Percentiles rank a stretch among this genome's conserved stretches.
These are phyloP conservation scores for Muscidifurax raptorellus DNA, from an alignment of 1,140 invertebrate genomes.

Conservation along the genomic window DNA sequence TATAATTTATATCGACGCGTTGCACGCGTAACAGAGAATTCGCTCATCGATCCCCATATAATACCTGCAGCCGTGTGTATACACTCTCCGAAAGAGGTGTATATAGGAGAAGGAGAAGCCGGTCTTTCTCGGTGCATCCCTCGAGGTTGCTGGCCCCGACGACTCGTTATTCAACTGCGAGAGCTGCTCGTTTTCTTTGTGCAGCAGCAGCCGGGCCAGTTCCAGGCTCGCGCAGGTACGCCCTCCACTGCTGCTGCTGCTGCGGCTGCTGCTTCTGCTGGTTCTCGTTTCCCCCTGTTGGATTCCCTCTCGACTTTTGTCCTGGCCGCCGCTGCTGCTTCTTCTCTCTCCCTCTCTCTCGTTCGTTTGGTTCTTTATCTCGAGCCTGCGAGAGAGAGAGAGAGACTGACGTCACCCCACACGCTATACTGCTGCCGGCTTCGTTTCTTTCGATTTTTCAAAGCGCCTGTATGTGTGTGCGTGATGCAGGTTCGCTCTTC, in stretches of 20 bases:
- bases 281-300: background rate
- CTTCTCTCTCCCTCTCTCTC: constrained; percentile 2
- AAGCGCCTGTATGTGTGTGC: background rate
- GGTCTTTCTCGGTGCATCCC: constrained; percentile 2
- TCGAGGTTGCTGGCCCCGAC: constrained; percentile 26
- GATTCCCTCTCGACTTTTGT: background rate
- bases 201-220: background rate
- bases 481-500: background rate
- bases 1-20: background rate
- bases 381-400: background rate
- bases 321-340: background rate
- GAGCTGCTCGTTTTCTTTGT: constrained; percentile 7
- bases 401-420: background rate
- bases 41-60: background rate
- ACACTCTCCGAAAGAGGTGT: background rate
- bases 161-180: constrained; percentile 1
- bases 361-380: constrained; percentile 7
- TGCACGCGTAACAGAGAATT: background rate
- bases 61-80: background rate
- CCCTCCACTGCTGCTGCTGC: background rate
- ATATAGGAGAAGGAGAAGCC: background rate
- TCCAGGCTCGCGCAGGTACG: background rate
- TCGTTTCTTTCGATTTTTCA: constrained; percentile 18
- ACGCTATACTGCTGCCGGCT: background rate
- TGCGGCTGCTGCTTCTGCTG: too few relatives aligned